phyloP scores from a whole-genome alignment of 2,113 vertebrate species.

The Epinephelus moara region DNA sequence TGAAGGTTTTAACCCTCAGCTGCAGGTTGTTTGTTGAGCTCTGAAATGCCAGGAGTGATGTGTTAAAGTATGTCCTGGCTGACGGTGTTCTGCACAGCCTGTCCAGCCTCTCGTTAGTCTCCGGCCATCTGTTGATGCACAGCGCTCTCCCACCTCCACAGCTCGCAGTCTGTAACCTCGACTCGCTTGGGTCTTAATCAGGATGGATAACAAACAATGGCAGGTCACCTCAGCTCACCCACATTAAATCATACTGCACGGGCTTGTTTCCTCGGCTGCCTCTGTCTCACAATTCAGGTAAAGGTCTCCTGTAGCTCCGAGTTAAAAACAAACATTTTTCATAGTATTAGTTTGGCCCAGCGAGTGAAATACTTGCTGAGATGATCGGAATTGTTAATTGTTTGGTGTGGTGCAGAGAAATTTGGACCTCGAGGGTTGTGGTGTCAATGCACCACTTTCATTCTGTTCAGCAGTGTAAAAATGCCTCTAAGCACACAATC shows the following conservation, averaged over 20 bases:
- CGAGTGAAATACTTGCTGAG: background rate
- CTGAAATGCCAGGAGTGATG: conserved; percentile 4
- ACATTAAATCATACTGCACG: conserved; percentile 11
- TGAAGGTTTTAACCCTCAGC: background rate
- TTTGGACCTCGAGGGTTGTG: background rate
- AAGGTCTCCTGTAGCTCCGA: background rate
- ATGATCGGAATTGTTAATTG: conserved; percentile 31
- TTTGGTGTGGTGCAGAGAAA: background rate
- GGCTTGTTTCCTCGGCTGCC: background rate
- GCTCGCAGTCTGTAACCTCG: conserved; percentile 18
- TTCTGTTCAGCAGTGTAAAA: conserved; percentile 44
- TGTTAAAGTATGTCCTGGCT: background rate
- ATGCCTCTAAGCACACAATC: conserved; percentile 63
- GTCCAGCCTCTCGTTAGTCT: conserved; percentile 37
- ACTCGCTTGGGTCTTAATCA: conserved; percentile 43
- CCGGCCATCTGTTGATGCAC: conserved; percentile 52
- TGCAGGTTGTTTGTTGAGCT: conserved; percentile 1
- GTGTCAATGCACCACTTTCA: conserved; percentile 36
- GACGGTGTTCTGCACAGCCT: background rate
- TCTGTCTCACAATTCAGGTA: background rate
- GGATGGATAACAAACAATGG: conserved; percentile 44
- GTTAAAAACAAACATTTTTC: conserved; percentile 16
- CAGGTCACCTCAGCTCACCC: conserved; percentile 16
- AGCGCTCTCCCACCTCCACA: conserved; percentile 25
- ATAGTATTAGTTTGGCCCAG: background rate